Percentiles rank a stretch among this genome's conserved stretches.
Evolutionary conservation across 2,888 invertebrate species (phyloP).

Genomic region (Epistrophe eligans): DNA sequence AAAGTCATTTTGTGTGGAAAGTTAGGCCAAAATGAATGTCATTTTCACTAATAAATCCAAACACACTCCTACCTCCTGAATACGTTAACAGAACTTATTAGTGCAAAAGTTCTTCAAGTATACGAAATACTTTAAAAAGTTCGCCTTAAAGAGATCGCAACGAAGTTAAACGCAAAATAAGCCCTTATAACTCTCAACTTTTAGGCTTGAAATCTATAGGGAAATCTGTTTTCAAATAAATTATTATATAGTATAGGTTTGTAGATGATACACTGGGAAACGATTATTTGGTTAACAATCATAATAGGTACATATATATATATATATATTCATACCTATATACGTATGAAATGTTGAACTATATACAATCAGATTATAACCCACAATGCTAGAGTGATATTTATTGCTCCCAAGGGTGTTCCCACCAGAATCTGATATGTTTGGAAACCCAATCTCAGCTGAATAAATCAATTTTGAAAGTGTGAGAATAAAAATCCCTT

Average conservation of each 20-base stretch:
- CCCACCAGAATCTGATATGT: conserved; percentile 4
- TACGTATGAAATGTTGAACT: background rate
- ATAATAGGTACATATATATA: too few species aligned
- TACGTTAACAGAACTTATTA: too few species aligned
- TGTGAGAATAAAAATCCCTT: conserved; percentile 48
- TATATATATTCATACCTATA: too few species aligned
- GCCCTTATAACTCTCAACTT: background rate
- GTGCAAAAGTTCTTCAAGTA: too few species aligned
- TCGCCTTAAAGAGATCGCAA: background rate
- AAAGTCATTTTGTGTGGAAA: too few species aligned
- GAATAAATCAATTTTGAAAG: conserved; percentile 53
- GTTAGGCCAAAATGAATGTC: too few species aligned
- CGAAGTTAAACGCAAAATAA: background rate
- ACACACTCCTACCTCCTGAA: too few species aligned
- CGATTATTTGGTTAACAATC: conserved; percentile 12
- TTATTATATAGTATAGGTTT: background rate
- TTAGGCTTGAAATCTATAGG: background rate
- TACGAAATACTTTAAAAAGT: too few species aligned
- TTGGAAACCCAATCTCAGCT: conserved; percentile 44
- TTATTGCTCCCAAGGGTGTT: conserved; percentile 55
- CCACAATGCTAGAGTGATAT: conserved; percentile 36
- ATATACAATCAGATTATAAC: conserved; percentile 36
- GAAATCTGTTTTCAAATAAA: conserved; percentile 34
- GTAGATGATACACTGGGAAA: background rate
- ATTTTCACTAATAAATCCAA: too few species aligned